Evolutionary conservation across 1,140 invertebrate species (phyloP).

Genomic region (Gonioctena quinquepunctata): DNA sequence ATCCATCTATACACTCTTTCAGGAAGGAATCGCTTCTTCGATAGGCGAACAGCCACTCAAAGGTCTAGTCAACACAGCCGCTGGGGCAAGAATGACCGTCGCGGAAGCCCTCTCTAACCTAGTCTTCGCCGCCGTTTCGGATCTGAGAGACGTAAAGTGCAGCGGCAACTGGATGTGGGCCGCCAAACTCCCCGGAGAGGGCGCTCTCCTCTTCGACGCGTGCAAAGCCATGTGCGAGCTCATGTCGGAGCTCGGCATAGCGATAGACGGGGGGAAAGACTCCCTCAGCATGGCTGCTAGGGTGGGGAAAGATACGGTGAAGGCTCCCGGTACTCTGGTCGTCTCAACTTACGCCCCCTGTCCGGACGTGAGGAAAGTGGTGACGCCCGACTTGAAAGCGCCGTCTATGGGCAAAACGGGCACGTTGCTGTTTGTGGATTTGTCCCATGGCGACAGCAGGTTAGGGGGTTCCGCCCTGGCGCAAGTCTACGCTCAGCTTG

Average conservation of each 20-base stretch:
- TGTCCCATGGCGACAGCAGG: conserved; percentile 67
- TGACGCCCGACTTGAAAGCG: conserved; percentile 89
- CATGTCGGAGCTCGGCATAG: conserved; percentile 87
- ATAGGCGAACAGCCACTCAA: conserved; percentile 98
- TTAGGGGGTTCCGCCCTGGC: conserved; percentile 91
- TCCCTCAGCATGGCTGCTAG: conserved; percentile 96
- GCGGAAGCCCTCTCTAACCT: conserved; percentile 91
- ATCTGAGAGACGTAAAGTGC: conserved; percentile 90
- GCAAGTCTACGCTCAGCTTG: conserved; percentile 87
- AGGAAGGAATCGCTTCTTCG: conserved; percentile 87
- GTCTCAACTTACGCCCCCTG: conserved; percentile 94
- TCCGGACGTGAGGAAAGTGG: conserved; percentile 77
- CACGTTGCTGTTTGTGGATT: conserved; percentile 70
- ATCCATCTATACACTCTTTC: no score
- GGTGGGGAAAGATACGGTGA: conserved; percentile 73
- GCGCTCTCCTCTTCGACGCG: conserved; percentile 82
- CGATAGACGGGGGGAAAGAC: conserved; percentile 97
- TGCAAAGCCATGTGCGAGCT: conserved; percentile 86
- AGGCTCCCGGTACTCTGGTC: conserved; percentile 91
- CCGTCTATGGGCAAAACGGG: conserved; percentile 61
- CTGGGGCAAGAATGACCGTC: conserved; percentile 91
- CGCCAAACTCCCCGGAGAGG: conserved; percentile 91
- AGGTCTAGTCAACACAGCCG: conserved; percentile 77
- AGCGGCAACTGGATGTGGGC: conserved; percentile 99
- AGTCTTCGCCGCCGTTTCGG: conserved; percentile 87